Base-by-base conservation (phyloP, 2,113 vertebrate genomes). In the Nothoprocta perdicaria region DNA sequence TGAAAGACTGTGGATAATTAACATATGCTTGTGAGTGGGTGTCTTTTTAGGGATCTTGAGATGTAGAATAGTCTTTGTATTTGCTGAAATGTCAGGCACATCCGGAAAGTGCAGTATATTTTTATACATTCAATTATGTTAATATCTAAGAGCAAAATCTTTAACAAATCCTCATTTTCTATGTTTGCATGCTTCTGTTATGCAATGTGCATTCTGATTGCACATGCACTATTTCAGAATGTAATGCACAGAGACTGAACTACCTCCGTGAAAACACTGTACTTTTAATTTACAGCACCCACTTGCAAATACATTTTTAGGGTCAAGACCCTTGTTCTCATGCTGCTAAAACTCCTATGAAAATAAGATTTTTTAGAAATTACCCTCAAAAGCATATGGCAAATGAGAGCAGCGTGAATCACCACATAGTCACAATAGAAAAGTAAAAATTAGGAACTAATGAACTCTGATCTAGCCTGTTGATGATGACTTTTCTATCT, bases 241-340 rank as follows among this genome's bases (percentile, higher is more conserved):
- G 43, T 66, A 84, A 55, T 58, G 58, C 69, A 81, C 8, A 80
- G 76, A 72, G 78, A 27, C 61, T 18, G 80, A 93, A 81, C 14
- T 78, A 35, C 72, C n/a, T 63, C 38, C 84, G 61, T 85, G 85
- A 89, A 94, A 93, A 91, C 7, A 3, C 35, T 16, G 40, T 81
- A 45, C 73, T 73, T 92, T 73, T 38, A 86, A 89, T 92, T 94
- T 80, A 21, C 69, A 91, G 81, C 29, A 80, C 23, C 38, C 76
- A 79, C 86, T 94, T 91, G 62, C 65, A 93, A 96, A 91, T 81
- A 48, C 66, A 79, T 91, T 93, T 89, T 89, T 88, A 85, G 46
- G 68, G 92, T 92, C 55, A 67, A 62, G 79, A 57, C 76, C 69
- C 94, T 89, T 90, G 57, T 93, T 93, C 18, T 1, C 58, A 57